Conservation (phyloP, 2,113 vertebrate species). For the Gambusia affinis region DNA sequence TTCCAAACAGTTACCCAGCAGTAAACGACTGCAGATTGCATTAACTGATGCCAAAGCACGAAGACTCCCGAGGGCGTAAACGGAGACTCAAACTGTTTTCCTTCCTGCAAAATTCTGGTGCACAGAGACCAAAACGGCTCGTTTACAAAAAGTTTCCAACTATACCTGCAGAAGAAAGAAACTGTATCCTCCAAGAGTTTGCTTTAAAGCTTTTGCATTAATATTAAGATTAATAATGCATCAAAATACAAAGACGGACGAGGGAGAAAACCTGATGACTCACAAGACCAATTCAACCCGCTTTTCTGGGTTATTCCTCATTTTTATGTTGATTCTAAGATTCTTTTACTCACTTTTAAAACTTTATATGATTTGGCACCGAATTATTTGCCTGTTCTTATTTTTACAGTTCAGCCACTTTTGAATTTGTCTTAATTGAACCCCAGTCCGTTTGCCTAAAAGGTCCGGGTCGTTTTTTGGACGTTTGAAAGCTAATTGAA, state of each 20-base stretch:
- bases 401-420: too few species aligned
- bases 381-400: too few species aligned
- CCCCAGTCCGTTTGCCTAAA: too few species aligned
- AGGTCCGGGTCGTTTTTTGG: too few species aligned
- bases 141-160: neutral
- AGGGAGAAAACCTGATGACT: neutral
- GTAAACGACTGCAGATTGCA: neutral
- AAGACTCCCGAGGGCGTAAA: neutral
- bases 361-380: too few species aligned
- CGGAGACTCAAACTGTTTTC: neutral
- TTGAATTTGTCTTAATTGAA: too few species aligned
- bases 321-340: too few species aligned
- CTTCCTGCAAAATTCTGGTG: neutral
- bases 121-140: neutral
- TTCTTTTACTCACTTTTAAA: too few species aligned
- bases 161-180: neutral
- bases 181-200: neutral
- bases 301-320: neutral
- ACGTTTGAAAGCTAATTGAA: too few species aligned
- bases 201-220: neutral
- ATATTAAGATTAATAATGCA: neutral
- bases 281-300: neutral
- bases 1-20: neutral
- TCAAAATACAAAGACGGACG: neutral
- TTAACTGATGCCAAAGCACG: neutral